Evolutionary conservation across 2,797 vertebrate genomes (phyloP), one percentile per base, ranked within the genome.

Genomic region (Cephalopachus bancanus): DNA sequence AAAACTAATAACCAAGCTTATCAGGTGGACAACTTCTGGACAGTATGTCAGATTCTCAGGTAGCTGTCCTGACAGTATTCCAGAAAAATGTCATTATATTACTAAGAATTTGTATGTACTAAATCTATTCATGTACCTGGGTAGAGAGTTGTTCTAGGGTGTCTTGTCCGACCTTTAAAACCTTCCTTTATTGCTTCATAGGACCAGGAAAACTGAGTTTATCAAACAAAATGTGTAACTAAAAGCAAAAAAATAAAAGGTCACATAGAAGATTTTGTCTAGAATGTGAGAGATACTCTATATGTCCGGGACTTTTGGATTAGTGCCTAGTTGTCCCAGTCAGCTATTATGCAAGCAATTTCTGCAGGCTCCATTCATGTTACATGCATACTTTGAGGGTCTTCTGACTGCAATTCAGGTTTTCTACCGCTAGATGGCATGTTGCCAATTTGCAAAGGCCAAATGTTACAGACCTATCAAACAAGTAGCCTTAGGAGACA

Each of bases 391-490:
- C n/a, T 79, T n/a, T 30, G 3, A 51, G 55, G 75, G 16, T 22
- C 22, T 94, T 86, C 72, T 89, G 83, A 75, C 17, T 94, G 89
- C 60, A 95, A 86, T 94, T 96, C 72, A 75, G 51, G 0, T n/a
- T 53, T 64, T 7, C 7, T 64, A 91, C 37, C 89, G 75, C 91
- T 86, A 91, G 93, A 91, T 96, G 79, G 89, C 92, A 91, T 1
- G 0, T 64, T 83, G 55, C 17, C 91, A 91, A 83, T 76, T 91
- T 95, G 55, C 55, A 93, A 97, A 94, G 62, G 92, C 19, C 37
- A 57, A 93, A 33, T 16, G 4, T 88, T 10, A 20, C 57, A 85
- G 57, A 83, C 22, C 51, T 57, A n/a, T 69, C n/a, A 87, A 69
- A 33, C 7, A 93, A 71, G 30, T 22, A 78, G n/a, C 30, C 5